These are phyloP conservation scores for Hemaris fuciformis DNA, from an alignment of 2,888 invertebrate species.

Conservation along the genomic window DNA sequence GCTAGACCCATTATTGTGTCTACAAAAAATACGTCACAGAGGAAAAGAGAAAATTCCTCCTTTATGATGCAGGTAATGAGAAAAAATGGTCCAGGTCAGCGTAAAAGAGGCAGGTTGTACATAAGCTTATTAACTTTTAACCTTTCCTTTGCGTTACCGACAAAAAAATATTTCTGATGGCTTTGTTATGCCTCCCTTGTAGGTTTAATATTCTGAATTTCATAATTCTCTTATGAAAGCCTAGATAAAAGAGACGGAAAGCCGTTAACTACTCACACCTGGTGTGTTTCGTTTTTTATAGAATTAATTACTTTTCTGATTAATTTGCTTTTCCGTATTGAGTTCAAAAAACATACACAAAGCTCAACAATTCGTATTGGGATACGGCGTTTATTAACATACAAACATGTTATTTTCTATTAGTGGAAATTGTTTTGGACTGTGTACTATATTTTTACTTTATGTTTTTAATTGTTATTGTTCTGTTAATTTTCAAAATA, in stretches of 20 bases:
- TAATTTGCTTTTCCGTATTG: background rate
- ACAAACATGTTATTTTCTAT: too few relatives aligned
- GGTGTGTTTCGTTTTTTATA: background rate
- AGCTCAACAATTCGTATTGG: too few relatives aligned
- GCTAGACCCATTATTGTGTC: conserved; percentile 43
- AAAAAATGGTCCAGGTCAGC: conserved; percentile 62
- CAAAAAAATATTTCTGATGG: conserved; percentile 39
- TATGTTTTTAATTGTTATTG: too few relatives aligned
- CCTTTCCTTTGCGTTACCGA: conserved; percentile 44
- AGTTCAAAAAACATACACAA: background rate
- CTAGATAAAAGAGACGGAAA: conserved; percentile 11
- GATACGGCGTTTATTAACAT: too few relatives aligned
- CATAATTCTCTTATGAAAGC: conserved; percentile 19
- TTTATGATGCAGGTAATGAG: conserved; percentile 68
- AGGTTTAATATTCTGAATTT: conserved; percentile 35
- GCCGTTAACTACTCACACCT: background rate
- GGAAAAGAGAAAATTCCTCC: conserved; percentile 51
- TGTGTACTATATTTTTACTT: too few relatives aligned
- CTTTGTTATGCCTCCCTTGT: conserved; percentile 35
- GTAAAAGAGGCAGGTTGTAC: conserved; percentile 51
- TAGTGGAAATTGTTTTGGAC: too few relatives aligned
- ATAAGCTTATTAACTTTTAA: conserved; percentile 66
- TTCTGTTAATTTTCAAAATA: too few relatives aligned
- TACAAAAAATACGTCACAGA: conserved; percentile 43
- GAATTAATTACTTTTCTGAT: background rate